Base-by-base conservation (phyloP, 2,888 invertebrate genomes). In the Seira ritae region DNA sequence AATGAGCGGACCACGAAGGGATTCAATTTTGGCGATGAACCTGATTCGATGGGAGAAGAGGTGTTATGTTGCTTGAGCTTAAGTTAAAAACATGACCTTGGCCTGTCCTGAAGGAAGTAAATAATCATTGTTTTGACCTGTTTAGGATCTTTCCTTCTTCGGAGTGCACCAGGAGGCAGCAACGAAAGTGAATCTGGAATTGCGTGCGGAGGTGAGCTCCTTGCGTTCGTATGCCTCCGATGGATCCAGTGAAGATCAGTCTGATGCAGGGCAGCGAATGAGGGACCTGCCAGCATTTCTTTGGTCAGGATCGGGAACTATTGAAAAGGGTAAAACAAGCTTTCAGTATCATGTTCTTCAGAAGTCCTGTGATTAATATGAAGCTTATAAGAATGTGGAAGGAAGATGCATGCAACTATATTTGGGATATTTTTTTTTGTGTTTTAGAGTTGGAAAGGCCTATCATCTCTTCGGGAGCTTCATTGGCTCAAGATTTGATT, bases 11-110 rank as follows among this genome's bases (percentile, higher is more conserved):
- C 86, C 20, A 87, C 88, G 19, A 93, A 93, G 86, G 94, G 94
- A 0, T 95, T 96, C 88, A 94, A 93, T 90, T 96, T 96, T 90
- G 96, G 96, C 87, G 95, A 95, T 46, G 88, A 88, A 20, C 65
- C 84, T 6, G 88, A 88, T 22, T 78, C 77, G 0, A 69, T 80
- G 84, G 95, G 81, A 55, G 82, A 95, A 88, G 94, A 95, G 89
- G 94, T 94, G 22, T 65, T 19, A 65, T 19, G 1, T n/a, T 65
- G 12, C 60, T 60, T 60, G 12, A 60, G 60, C 12, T n/a, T 60
- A 60, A 6, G 4, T 60, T 60, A 60, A 60, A n/a, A 6, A 15
- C 17, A 62, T 6, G 6, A 62, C 62, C 12, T 62, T n/a, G n/a
- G n/a, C n/a, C n/a, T n/a, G n/a, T n/a, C n/a, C n/a, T n/a, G n/a